phyloP scores from a whole-genome alignment of 2,888 invertebrate genomes.

The Quadriops clusia region DNA sequence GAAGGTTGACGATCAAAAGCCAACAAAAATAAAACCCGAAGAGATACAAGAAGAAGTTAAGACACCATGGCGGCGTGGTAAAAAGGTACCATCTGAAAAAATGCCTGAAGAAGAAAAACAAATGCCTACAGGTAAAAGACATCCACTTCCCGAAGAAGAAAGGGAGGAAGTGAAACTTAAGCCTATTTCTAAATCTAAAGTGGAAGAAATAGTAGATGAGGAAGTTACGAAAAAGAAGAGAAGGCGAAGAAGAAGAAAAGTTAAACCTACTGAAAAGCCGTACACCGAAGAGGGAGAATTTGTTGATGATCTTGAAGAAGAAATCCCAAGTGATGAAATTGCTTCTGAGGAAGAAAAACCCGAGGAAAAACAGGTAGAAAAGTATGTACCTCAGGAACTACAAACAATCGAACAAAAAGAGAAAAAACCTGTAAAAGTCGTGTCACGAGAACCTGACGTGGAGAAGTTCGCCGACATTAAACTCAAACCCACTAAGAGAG shows the following conservation, averaged over 20 bases:
- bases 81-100: conserved; percentile 5
- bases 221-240: conserved; percentile 8
- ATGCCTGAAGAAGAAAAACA: conserved; percentile 26
- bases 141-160: conserved; percentile 14
- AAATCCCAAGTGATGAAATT: conserved; percentile 17
- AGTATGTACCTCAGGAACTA: too few relatives aligned
- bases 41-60: conserved; percentile 6
- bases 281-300: conserved; percentile 15
- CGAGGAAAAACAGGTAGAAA: conserved; percentile 26
- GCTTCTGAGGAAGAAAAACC: conserved; percentile 18
- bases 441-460: conserved; percentile 13
- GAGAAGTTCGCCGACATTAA: conserved; percentile 21
- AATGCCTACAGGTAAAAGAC: conserved; percentile 18
- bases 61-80: conserved; percentile 2
- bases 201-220: conserved; percentile 11
- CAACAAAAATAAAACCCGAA: conserved; percentile 21
- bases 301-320: conserved; percentile 18
- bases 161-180: conserved; percentile 21
- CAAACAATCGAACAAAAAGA: conserved; percentile 18
- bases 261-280: conserved; percentile 8
- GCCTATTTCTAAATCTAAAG: conserved; percentile 9
- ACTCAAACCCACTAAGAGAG: conserved; percentile 20
- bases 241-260: conserved; percentile 4
- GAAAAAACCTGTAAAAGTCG: conserved; percentile 10
- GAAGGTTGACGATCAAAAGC: conserved; percentile 34